Base-by-base conservation (phyloP, 2,888 invertebrate genomes). In the Choristoneura rosaceana region DNA sequence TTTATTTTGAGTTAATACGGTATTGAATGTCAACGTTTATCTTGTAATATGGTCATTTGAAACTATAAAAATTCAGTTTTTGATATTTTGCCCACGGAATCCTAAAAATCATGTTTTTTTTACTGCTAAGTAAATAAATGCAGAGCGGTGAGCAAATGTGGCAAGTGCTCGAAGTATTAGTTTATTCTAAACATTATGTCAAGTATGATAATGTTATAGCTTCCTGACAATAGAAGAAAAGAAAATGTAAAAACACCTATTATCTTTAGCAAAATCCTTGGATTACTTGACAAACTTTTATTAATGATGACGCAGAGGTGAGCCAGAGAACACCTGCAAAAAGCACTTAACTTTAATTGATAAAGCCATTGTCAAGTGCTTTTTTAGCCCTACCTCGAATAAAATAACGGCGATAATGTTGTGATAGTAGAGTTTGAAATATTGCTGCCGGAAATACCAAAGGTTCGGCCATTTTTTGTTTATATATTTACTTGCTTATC, bases 311-410 rank as follows among this genome's bases (percentile, higher is more conserved):
- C 15, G 15, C 50, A 55, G 25, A 10, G 25, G 55, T 55, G 25
- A 55, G 4, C 10, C 55, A 25, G 55, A 17, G 25, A 25, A 55
- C 25, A 55, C 55, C 55, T 55, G 55, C 55, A 55, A 25, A 47
- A 55, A 55, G 55, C 55, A 55, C 55, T 55, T 55, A 12, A 55
- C 25, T 55, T 55, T 25, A 55, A 55, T 9, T 55, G 55, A 55
- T 55, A 55, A 55, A 17, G 12, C 43, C 43, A 43, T 43, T 55
- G 3, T 55, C 55, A 55, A 55, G 55, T 25, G 55, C 25, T 25
- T 55, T 25, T 55, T 55, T 52, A 52, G 52, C 25, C 3, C n/a
- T 55, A 3, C 12, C 10, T 5, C 10, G 25, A 55, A 25, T 12
- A 55, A 55, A 25, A 55, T 25, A 12, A 25, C 25, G 25, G 25